Evolutionary conservation across 2,797 vertebrate genomes (phyloP), one percentile per base, ranked within the genome.

Genomic region (Leptatherina wallacei): DNA sequence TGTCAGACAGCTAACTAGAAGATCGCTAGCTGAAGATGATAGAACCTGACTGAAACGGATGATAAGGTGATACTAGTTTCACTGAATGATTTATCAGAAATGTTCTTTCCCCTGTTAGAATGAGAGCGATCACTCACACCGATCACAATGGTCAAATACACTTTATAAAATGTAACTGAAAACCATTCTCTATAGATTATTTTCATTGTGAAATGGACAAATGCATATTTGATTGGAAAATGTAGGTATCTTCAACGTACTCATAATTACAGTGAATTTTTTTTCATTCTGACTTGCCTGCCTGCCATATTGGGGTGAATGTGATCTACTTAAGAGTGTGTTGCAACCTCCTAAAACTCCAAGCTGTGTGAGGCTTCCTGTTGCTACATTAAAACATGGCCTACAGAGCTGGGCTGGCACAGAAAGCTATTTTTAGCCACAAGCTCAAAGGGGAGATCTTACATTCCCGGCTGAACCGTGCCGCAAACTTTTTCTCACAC

Each of bases 401-500:
- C 91, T 87, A 90, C 87, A 92, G 91, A 91, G 88, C 83, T 71
- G 81, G 85, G 74, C 82, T 88, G 92, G 87, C 91, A 93, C 90
- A 93, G 74, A 90, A 85, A 80, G 57, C 85, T 95, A 95, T 95
- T 93, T 94, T 91, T 93, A 94, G 85, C 64, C 65, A 76, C 67
- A 1, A 71, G 81, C 92, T 90, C 88, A 82, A 79, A 87, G 86
- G 87, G 54, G 88, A 86, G 81, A 85, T 83, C 84, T 91, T 75
- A 83, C 75, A 87, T 89, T 93, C 89, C 89, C 80, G 49, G 75
- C 70, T 90, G 85, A 94, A 92, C 83, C 51, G 77, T 92, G 92
- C 92, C 83, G 81, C 77, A 88, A 91, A 92, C 88, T 91, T 91
- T 54, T 92, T 91, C 78, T 88, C 83, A 81, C 83, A 79, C 72